Base-by-base conservation (phyloP, 1,140 invertebrate species). In the Aethina tumida region DNA sequence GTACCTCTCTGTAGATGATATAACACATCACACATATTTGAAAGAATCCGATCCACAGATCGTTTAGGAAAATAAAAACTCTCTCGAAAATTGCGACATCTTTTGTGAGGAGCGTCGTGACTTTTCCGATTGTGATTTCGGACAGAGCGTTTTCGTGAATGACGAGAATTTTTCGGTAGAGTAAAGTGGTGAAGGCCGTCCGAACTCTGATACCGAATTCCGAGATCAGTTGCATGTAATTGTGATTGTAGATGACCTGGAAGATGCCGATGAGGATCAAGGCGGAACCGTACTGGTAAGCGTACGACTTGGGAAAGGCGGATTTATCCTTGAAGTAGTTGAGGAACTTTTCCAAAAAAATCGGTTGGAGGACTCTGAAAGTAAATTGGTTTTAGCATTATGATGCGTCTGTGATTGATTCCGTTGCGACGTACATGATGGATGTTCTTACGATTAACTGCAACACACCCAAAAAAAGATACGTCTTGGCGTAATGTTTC, bases 41-140 rank as follows among this genome's bases (percentile, higher is more conserved):
- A 7, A 90, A 48, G 0, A 90, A 84, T 1, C 84, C 88, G 26
- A 87, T 71, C 81, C 81, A 86, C 42, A 86, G 66, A 53, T 81
- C 83, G 57, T 86, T 81, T 5, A 49, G 18, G 14, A 36, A 31
- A 17, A 15, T 17, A 9, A 81, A 63, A 1, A 73, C 72, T 20
- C 70, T 66, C 53, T 86, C 81, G 50, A 86, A 74, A 12, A 77
- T 67, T 34, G 76, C 77, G 28, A 84, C 79, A 59, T 96, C 91
- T 62, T 94, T 96, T 8, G 88, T 90, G 43, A 96, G 68, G 2
- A 96, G 67, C 63, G 95, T 96, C 7, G 95, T 81, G 55, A 95
- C 79, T 66, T 95, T 82, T 4, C 91, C 90, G 22, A 75, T 72
- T 5, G 84, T 87, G 5, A 84, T 87, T 54, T 84, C 69, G 12